Evolutionary conservation across 2,888 invertebrate species (phyloP).

Genomic region (Diaprepes abbreviatus): DNA sequence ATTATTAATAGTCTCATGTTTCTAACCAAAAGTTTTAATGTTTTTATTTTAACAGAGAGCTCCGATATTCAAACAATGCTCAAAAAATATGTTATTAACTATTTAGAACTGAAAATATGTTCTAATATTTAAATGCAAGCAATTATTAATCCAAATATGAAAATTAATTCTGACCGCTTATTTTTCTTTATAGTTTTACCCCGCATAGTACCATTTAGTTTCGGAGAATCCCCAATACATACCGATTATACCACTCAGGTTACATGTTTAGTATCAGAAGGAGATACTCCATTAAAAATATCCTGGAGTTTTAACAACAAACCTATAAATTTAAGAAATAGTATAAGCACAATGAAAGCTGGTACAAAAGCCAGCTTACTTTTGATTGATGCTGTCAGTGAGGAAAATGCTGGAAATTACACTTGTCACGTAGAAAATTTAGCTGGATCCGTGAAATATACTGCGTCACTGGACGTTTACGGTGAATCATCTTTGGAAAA

Average conservation of each 20-base stretch:
- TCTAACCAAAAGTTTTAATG: too few relatives aligned
- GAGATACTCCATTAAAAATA: constrained; percentile 72
- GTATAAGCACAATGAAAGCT: constrained; percentile 64
- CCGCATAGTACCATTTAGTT: constrained; percentile 85
- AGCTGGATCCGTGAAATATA: constrained; percentile 64
- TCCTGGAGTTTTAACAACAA: constrained; percentile 71
- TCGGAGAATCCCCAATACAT: constrained; percentile 81
- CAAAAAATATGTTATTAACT: too few relatives aligned
- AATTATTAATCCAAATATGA: too few relatives aligned
- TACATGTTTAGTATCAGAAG: constrained; percentile 75
- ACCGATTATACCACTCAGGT: constrained; percentile 86
- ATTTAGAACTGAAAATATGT: too few relatives aligned
- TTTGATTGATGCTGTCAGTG: constrained; percentile 64
- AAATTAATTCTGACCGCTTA: too few relatives aligned
- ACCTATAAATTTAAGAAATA: constrained; percentile 61
- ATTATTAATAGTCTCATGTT: too few relatives aligned
- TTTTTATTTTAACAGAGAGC: too few relatives aligned
- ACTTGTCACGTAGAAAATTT: constrained; percentile 65
- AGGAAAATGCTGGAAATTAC: constrained; percentile 66
- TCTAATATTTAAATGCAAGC: too few relatives aligned
- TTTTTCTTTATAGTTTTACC: constrained; percentile 78
- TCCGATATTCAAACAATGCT: too few relatives aligned
- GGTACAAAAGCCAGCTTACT: constrained; percentile 68
- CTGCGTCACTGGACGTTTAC: constrained; percentile 64
- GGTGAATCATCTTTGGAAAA: constrained; percentile 55